Conservation (phyloP, 2,113 vertebrate genomes). For the Tautogolabrus adspersus region DNA sequence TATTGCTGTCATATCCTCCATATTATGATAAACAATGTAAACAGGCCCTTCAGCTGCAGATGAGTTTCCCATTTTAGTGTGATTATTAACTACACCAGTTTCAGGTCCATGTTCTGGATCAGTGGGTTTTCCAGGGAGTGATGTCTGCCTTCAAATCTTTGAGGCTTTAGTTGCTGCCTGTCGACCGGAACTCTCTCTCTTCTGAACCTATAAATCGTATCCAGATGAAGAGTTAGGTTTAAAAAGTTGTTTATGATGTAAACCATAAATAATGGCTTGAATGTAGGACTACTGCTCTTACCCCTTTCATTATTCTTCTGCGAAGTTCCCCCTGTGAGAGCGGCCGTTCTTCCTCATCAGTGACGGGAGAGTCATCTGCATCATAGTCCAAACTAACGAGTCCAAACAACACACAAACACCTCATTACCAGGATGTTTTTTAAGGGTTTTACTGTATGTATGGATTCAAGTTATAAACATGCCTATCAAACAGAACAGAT, state of each 20-base stretch:
- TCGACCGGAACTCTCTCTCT: constrained; percentile 50
- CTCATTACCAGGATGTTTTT: background rate
- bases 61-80: constrained; percentile 1
- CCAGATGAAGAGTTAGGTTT: background rate
- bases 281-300: constrained; percentile 48
- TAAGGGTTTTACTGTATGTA: background rate
- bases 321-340: constrained; percentile 83
- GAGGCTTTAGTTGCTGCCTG: constrained; percentile 53
- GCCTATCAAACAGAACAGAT: background rate
- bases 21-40: constrained; percentile 1
- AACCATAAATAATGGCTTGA: background rate
- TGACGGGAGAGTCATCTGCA: constrained; percentile 70
- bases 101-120: background rate
- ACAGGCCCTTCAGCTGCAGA: background rate
- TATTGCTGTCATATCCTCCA: background rate
- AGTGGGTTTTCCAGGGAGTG: constrained; percentile 48
- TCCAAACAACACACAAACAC: constrained; percentile 26
- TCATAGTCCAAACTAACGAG: constrained; percentile 75
- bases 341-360: constrained; percentile 83
- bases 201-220: constrained; percentile 58
- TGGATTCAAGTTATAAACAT: no score
- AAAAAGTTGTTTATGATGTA: background rate
- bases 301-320: constrained; percentile 78
- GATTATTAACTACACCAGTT: background rate
- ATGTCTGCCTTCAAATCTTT: constrained; percentile 46